Evolutionary conservation across 2,113 vertebrate genomes (phyloP).

Genomic region (Onychorhynchus coronatus): DNA sequence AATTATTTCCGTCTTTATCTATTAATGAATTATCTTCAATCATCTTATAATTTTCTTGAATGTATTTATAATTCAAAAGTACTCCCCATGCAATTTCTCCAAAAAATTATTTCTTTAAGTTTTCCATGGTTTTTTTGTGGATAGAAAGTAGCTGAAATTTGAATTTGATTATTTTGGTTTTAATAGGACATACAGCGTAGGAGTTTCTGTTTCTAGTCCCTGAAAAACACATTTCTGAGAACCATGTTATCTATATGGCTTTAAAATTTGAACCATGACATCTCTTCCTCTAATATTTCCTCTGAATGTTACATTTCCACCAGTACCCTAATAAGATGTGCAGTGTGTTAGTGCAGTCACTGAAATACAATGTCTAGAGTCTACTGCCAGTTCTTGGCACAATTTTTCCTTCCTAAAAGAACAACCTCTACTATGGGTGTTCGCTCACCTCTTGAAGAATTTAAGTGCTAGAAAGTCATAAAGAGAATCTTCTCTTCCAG

Average conservation of each 20-base stretch:
- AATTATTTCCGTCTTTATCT: constrained; percentile 58
- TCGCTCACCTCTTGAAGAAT: background rate
- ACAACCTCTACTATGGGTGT: background rate
- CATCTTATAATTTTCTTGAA: constrained; percentile 60
- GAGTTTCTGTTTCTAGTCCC: background rate
- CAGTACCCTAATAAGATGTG: background rate
- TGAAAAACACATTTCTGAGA: background rate
- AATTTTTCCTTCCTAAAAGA: background rate
- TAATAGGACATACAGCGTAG: background rate
- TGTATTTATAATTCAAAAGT: constrained; percentile 59
- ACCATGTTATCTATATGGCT: fast-evolving
- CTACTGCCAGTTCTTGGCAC: background rate
- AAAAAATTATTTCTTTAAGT: constrained; percentile 53
- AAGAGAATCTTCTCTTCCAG: background rate
- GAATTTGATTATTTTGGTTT: constrained; percentile 1
- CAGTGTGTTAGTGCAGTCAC: background rate
- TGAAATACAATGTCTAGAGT: background rate
- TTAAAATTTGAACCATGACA: background rate
- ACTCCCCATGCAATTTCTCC: constrained; percentile 45
- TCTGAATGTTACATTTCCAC: background rate
- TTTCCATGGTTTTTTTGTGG: constrained; percentile 3
- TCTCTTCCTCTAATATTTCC: background rate
- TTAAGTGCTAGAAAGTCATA: background rate
- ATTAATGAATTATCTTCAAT: constrained; percentile 65
- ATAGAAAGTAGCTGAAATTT: constrained; percentile 27